Evolutionary conservation across 2,888 invertebrate species (phyloP), one percentile per base, ranked within the genome.

Genomic region (Thereva nobilitata): DNA sequence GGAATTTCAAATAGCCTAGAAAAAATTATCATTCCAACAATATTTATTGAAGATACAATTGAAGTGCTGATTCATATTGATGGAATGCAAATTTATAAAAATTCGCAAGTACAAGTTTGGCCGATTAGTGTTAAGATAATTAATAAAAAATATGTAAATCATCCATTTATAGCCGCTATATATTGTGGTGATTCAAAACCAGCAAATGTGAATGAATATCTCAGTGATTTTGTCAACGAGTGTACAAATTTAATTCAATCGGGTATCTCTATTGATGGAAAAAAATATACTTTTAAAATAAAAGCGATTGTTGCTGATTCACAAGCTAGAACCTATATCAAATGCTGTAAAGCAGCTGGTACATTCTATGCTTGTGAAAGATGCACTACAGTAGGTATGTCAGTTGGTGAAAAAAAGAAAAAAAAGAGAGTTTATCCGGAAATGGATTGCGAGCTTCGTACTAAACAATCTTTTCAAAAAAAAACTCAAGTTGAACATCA

Each of bases 21-120:
- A n/a, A 47, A 47, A 2, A n/a, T 47, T n/a, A 47, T 47, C 23
- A 23, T 23, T 9, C 23, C 23, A 23, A 23, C 23, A 23, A 23
- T 23, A 23, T 23, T 23, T 23, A 23, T 23, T 23, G 5, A 6
- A 47, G 10, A 8, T 47, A 12, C n/a, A 10, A 47, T 47, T 5
- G 47, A 6, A 2, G 10, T 47, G 6, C 12, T 47, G 5, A n/a
- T 47, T 47, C 10, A 47, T 12, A n/a, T 47, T 6, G 47, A 47
- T 12, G 54, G 40, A 9, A 54, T 53, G 53, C 35, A 23, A 35
- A 4, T 53, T 7, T 53, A 35, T 35, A 53, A 35, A 7, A 53
- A 53, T 35, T 53, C 53, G 8, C 8, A 23, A 35, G 10, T 38
- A 4, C 53, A 53, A 53, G 35, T 53, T 7, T 53, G 53, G 53